Conservation (phyloP, 2,797 vertebrate species). For the Catamblyrhynchus diadema region DNA sequence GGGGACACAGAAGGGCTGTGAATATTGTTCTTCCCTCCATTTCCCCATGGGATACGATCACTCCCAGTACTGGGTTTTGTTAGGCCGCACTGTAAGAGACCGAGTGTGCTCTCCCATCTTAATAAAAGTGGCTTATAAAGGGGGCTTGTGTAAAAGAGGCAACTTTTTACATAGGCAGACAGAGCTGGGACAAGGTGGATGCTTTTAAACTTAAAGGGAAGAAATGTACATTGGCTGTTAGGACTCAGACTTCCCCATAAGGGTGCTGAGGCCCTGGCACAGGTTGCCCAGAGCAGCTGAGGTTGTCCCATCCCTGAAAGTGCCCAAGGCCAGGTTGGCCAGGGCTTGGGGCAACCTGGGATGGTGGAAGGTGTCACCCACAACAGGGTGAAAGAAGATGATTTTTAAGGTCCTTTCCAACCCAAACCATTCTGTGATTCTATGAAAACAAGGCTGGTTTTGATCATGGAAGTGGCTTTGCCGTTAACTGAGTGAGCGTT, state of each 20-base stretch:
- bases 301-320: neutral
- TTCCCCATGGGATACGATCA: rapidly evolving
- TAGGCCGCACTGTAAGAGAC: rapidly evolving
- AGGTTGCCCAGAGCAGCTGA: rapidly evolving
- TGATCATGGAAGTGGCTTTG: rapidly evolving
- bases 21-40: rapidly evolving
- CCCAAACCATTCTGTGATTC: neutral
- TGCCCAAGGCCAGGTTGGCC: neutral
- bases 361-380: neutral
- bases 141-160: rapidly evolving
- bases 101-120: rapidly evolving
- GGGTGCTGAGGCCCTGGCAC: neutral
- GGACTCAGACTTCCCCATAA: neutral
- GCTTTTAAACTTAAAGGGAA: neutral
- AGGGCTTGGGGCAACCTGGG: rapidly evolving
- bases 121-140: neutral
- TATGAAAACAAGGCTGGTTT: neutral
- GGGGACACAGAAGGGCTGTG: no score
- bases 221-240: no score
- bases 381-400: rapidly evolving
- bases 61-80: rapidly evolving
- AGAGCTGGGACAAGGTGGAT: neutral
- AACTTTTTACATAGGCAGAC: neutral
- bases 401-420: neutral
- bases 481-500: rapidly evolving